Base-by-base conservation (phyloP, 23 tunicate genomes). In the Botrylloides violaceus region DNA sequence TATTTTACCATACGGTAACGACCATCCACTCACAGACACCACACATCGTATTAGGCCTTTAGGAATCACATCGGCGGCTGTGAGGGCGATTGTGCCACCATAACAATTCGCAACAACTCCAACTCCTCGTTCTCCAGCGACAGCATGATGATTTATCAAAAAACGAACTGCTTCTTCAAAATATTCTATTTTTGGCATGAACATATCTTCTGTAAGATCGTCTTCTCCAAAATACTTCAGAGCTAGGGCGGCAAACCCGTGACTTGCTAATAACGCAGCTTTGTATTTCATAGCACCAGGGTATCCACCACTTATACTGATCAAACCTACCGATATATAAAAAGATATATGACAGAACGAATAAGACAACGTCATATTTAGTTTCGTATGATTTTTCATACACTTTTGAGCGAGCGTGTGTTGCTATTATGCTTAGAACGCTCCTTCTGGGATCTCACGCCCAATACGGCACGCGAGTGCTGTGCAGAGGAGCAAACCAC, bases 231-330 rank as follows among this genome's bases (percentile, higher is more conserved):
- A 63, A 26, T 63, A 63, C 28, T 63, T 63, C 36, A 25, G 32
- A 63, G 70, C 70, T 4, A 63, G 7, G 32, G 70, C 70, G 20
- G 70, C 70, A 31, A 63, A 63, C 7, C 70, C 70, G 7, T 32
- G 70, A 25, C 34, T 27, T 7, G 70, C 70, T 5, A 63, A 34
- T 63, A 63, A 9, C n/a, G 70, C 70, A 26, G 70, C 70, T 32
- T 63, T 63, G 36, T 27, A 63, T 31, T 63, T 63, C 70, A 63
- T 63, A 26, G 70, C 70, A 12, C 70, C 70, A 3, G 70, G 70
- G 28, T 15, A 63, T 3, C 70, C 70, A 7, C 70, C 70, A 26
- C 70, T 63, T 34, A 63, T 63, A 34, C 70, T 63, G 20, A 63
- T 31, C 4, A 63, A 32, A 3, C 70, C 70, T 63, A 26, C 23